phyloP scores from a whole-genome alignment of 2,888 invertebrate genomes.

The Nysson spinosus region DNA sequence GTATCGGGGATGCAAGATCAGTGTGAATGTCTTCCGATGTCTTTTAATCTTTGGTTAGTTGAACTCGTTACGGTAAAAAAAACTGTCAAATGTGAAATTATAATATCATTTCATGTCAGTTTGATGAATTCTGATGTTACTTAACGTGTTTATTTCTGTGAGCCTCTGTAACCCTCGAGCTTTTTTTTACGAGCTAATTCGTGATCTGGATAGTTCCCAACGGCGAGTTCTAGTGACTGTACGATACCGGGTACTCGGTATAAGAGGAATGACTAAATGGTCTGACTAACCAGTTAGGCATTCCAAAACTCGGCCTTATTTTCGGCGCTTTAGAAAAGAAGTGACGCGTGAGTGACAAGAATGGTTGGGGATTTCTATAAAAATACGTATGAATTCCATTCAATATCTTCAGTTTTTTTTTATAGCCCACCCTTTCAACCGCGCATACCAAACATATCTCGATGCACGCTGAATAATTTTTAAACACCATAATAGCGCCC shows the following conservation, averaged over 20 bases:
- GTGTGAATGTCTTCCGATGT: no score
- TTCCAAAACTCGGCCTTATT: slow-evolving; percentile 67
- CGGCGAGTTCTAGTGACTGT: slow-evolving; percentile 59
- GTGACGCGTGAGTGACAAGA: slow-evolving; percentile 47
- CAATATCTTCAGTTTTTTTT: neutral
- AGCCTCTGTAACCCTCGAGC: slow-evolving; percentile 56
- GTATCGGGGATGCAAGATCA: no score
- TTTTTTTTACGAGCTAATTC: slow-evolving; percentile 60
- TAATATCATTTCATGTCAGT: neutral
- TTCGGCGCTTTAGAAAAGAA: slow-evolving; percentile 48
- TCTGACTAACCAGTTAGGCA: slow-evolving; percentile 67
- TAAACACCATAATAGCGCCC: no score
- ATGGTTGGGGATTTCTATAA: slow-evolving; percentile 27
- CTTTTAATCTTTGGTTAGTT: no score
- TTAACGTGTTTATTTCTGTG: slow-evolving; percentile 60
- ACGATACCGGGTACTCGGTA: slow-evolving; percentile 63
- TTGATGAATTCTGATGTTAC: slow-evolving; percentile 41
- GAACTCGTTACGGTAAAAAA: slow-evolving; percentile 12
- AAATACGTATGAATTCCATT: slow-evolving; percentile 19
- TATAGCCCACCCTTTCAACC: no score
- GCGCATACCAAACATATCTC: no score
- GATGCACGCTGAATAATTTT: no score
- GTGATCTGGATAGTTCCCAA: slow-evolving; percentile 68
- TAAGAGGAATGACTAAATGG: slow-evolving; percentile 69
- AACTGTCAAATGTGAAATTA: neutral